Base-by-base conservation (phyloP, 2,113 vertebrate genomes). In the Thinocorus orbignyianus region DNA sequence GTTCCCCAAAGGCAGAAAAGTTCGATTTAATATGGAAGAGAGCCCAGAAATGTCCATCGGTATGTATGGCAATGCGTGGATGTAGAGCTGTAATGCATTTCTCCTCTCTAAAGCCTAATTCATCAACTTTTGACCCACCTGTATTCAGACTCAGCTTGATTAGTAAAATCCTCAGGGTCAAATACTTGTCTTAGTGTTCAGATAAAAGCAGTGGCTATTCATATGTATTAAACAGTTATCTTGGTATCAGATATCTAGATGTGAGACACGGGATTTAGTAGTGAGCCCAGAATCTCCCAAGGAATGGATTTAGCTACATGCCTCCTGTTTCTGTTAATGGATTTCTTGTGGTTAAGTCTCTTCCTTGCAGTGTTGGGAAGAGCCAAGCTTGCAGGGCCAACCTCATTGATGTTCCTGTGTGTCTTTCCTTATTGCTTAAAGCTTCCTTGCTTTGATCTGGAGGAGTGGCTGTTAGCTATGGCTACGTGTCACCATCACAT, bases 1-100 rank as follows among this genome's bases (percentile, higher is more conserved):
- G 70, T 84, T 95, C 35, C 93, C 97, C 66, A 73, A 89, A 99
- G 99, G 97, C 98, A 9, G 97, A 98, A 72, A 98, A 98, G 19
- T 99, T 98, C 97, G 98, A 99, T 78, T 31, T 98, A 87, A 98
- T 99, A 18, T 96, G 97, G 97, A 98, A 70, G 88, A 98, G 99
- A 89, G 98, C 99, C 49, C 90, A 98, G 95, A 94, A 97, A 12
- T 99, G 98, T 93, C 99, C 99, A 6, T 98, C 97, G 95, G 99
- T 99, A 97, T 76, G 98, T 96, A 78, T 58, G 24, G 71, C 79
- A 30, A 3, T 4, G 35, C 0, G 0, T 68, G 46, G 13, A 5
- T n/a, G 11, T 55, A 30, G 41, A 60, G 30, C 69, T 92, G 68
- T 26, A 44, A 39, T 62, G 42, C 41, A 7, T 46, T 72, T 84